Evolutionary conservation across 2,113 vertebrate genomes (phyloP), one percentile per base, ranked within the genome.

Genomic region (Ceyx margarethae): DNA sequence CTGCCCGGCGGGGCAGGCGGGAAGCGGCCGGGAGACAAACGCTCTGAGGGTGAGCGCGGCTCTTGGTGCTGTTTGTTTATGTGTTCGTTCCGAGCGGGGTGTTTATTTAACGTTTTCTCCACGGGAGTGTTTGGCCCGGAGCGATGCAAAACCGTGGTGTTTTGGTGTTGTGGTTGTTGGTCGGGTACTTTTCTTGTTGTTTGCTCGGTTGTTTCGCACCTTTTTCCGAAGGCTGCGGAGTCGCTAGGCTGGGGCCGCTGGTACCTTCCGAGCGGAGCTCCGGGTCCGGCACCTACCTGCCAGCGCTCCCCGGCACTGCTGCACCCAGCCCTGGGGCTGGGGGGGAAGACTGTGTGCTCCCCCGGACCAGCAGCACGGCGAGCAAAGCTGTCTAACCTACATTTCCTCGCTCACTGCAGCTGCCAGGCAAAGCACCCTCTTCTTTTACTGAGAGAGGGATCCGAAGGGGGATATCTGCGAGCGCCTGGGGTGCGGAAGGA

Each of bases 181-280:
- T 45, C 77, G 84, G 72, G 73, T 9, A 90, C 95, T 95, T 95
- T 71, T 6, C 21, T 33, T 64, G 78, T 35, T 84, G 65, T n/a
- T 56, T 10, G 60, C 50, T 4, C 31, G 21, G 16, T 69, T 69
- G 87, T 29, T 92, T 54, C 35, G 54, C 31, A 13, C 48, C 77
- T 50, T 45, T 37, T n/a, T 26, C 9, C 0, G 14, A 3, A 16
- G 40, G 71, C 65, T n/a, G 60, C 74, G n/a, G 42, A 42, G 65
- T 57, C 29, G 37, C 74, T 21, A 58, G 54, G 78, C 71, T 22
- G 82, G 20, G 25, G n/a, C 25, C 29, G 35, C 46, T 7, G 31
- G 23, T 23, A n/a, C 17, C 60, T 60, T 69, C 60, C 37, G 65
- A 50, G 31, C 16, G 23, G 75, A 56, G 29, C 67, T 43, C n/a